Evolutionary conservation across 2,888 invertebrate genomes (phyloP).

Genomic region (Acanthacorydalis orientalis): DNA sequence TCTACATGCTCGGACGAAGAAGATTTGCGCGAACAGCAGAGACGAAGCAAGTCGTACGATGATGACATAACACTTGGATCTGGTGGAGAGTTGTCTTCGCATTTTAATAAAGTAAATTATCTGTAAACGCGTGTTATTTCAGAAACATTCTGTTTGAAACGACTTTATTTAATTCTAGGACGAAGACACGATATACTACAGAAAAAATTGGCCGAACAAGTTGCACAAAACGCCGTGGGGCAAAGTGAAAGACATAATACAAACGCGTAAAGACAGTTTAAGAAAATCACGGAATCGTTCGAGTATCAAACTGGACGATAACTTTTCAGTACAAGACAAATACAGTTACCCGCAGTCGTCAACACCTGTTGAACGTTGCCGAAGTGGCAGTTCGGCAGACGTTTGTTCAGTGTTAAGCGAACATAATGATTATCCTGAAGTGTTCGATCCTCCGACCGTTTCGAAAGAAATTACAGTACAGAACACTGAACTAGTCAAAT

Average conservation of each 20-base stretch:
- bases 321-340: slow-evolving; percentile 19
- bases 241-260: slow-evolving; percentile 61
- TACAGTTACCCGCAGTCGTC: slow-evolving; percentile 9
- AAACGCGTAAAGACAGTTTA: slow-evolving; percentile 48
- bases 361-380: background rate
- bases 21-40: slow-evolving; percentile 7
- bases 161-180: slow-evolving; percentile 20
- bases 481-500: background rate
- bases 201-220: slow-evolving; percentile 26
- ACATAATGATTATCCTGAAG: slow-evolving; percentile 18
- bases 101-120: slow-evolving; percentile 4
- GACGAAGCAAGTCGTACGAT: slow-evolving; percentile 16
- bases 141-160: background rate
- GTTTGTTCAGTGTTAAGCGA: slow-evolving; percentile 14
- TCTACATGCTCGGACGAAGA: slow-evolving; percentile 8
- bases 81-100: background rate
- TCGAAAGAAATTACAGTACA: background rate
- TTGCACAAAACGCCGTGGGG: slow-evolving; percentile 56
- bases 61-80: slow-evolving; percentile 11
- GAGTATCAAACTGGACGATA: slow-evolving; percentile 22
- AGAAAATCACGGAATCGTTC: slow-evolving; percentile 34
- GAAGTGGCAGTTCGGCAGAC: slow-evolving; percentile 3
- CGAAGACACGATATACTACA: slow-evolving; percentile 32
- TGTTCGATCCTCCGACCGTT: slow-evolving; percentile 15
- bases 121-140: background rate